phyloP scores from a whole-genome alignment of 1,140 invertebrate species.

The Bombus breviceps region DNA sequence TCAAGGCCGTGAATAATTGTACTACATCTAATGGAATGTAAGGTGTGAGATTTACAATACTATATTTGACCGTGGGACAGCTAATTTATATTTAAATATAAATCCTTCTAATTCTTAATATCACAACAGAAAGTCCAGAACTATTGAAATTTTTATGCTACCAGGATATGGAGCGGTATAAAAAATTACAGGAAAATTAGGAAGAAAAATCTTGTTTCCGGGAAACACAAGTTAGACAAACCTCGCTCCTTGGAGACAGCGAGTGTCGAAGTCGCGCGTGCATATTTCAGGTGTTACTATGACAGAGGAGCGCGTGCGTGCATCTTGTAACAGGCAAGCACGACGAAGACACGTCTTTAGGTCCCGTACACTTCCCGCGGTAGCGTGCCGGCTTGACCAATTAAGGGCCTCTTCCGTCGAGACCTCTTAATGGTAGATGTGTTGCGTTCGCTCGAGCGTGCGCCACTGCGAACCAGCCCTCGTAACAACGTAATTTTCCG shows the following conservation, averaged over 20 bases:
- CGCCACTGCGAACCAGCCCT: slow-evolving; percentile 21
- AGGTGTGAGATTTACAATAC: too few relatives aligned
- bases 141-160: too few relatives aligned
- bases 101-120: too few relatives aligned
- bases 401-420: slow-evolving; percentile 72
- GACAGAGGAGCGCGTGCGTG: slow-evolving; percentile 38
- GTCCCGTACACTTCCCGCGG: slow-evolving; percentile 76
- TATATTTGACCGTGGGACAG: too few relatives aligned
- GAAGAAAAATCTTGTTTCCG: background rate
- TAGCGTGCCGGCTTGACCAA: slow-evolving; percentile 71
- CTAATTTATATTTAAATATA: too few relatives aligned
- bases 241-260: background rate
- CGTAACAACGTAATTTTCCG: slow-evolving; percentile 64
- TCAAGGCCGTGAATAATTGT: too few relatives aligned
- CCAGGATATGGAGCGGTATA: too few relatives aligned
- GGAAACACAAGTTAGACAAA: background rate
- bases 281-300: slow-evolving; percentile 12
- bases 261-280: background rate
- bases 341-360: slow-evolving; percentile 69
- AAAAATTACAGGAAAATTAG: background rate
- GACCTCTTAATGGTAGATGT: slow-evolving; percentile 46
- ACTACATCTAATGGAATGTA: too few relatives aligned
- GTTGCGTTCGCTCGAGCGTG: slow-evolving; percentile 51
- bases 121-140: too few relatives aligned
- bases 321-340: slow-evolving; percentile 29